Percentiles rank a stretch among this genome's conserved stretches.
phyloP scores from a whole-genome alignment of 2,113 vertebrate genomes.

The Spea bombifrons region DNA sequence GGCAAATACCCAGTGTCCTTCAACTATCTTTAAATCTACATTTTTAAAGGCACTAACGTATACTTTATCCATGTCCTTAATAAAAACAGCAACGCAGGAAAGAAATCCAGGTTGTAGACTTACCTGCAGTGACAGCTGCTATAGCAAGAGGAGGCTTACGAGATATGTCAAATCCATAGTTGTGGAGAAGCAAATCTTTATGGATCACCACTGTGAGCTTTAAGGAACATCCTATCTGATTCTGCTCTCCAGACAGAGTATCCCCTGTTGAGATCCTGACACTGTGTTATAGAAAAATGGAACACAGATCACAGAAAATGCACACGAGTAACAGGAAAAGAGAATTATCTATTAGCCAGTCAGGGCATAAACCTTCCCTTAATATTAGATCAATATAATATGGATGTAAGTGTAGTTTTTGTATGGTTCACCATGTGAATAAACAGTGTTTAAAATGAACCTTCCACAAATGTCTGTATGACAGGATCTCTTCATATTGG shows the following conservation, averaged over 20 bases:
- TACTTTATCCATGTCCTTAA: too few relatives aligned
- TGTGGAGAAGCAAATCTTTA: conserved; percentile 78
- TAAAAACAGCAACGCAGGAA: too few relatives aligned
- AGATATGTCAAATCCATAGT: conserved; percentile 87
- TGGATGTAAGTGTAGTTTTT: background rate
- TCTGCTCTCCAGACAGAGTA: conserved; percentile 59
- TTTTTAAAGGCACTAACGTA: too few relatives aligned
- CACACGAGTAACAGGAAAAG: background rate
- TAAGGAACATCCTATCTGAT: conserved; percentile 69
- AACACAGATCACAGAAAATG: background rate
- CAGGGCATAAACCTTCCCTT: background rate
- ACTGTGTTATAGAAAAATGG: conserved; percentile 58
- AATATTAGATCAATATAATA: background rate
- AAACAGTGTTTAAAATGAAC: too few relatives aligned
- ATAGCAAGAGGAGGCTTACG: conserved; percentile 80
- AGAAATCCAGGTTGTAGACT: background rate
- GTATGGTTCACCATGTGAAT: too few relatives aligned
- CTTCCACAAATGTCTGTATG: too few relatives aligned
- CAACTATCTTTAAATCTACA: too few relatives aligned
- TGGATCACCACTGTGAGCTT: conserved; percentile 79
- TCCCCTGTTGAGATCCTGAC: conserved; percentile 71
- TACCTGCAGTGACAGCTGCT: conserved; percentile 84
- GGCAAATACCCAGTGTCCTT: too few relatives aligned
- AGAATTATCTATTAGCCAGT: background rate
- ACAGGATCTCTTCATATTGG: too few relatives aligned